Base-by-base conservation (phyloP, 2,888 invertebrate genomes). In the Nasonovia ribisnigri region DNA sequence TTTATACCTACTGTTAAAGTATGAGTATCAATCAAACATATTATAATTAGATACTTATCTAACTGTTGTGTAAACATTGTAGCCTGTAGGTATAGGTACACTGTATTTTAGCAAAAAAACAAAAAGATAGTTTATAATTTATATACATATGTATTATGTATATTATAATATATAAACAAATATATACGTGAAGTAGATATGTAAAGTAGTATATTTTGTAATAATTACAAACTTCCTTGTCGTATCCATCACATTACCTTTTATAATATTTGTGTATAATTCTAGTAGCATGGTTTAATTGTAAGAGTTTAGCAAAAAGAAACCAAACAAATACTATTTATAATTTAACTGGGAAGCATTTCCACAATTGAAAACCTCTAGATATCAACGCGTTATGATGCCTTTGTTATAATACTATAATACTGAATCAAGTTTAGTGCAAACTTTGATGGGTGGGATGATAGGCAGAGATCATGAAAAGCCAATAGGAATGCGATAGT, bases 381-480 rank as follows among this genome's bases (percentile, higher is more conserved):
- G n/a, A 26, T 16, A 87, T 87, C 51, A 51, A 88, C 6, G 20
- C 48, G 26, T 48, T 6, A 20, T 46, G 29, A 20, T n/a, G 46
- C 6, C 46, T 29, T 29, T 29, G 46, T 46, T 29, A 46, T 46
- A 48, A 46, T 29, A 16, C 48, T 46, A 87, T 43, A 43, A 29
- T 88, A 51, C 51, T n/a, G n/a, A 88, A 20, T 51, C 51, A 24
- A 88, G 51, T 48, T 51, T 24, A n/a, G n/a, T 36, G 51, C 24
- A n/a, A 88, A 88, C 87, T 88, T 88, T 24, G 51, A 88, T 51
- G 36, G 87, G 36, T n/a, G 20, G 10, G 4, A 51, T 16, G 24
- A 48, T 24, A 88, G 29, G 48, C 87, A 46, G 8, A 88, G 86
- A 87, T 87, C n/a, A 26, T n/a, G n/a, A 87, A 87, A 88, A 24